Evolutionary conservation across 2,113 vertebrate species (phyloP), one percentile per base, ranked within the genome.

Genomic region (Ictidomys tridecemlineatus): DNA sequence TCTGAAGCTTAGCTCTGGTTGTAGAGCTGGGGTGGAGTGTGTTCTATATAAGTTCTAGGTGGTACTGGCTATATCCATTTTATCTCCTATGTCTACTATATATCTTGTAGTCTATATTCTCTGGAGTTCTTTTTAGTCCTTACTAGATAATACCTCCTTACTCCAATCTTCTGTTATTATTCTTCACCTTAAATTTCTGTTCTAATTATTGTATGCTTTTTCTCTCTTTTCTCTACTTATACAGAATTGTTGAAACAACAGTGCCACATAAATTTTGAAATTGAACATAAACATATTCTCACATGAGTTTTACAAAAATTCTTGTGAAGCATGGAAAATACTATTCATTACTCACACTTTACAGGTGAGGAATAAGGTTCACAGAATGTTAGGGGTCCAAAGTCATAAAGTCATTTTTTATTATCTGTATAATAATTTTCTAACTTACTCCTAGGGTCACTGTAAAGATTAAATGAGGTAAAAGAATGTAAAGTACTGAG

Each of bases 321-420:
- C 51, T 42, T 95, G 9, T 97, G 30, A 58, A 85, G 34, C 10
- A 91, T 61, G 30, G 45, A 18, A 56, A 91, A 2, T 76, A 85
- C 10, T 96, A 82, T 93, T 80, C 96, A 93, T 82, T 88, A 82
- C 4, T 86, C 18, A 84, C 26, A 89, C 74, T 89, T 95, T 83
- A 91, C 14, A 88, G 8, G 48, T 51, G 42, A 95, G 37, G 45
- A 96, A 91, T 65, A 85, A 86, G n/a, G 63, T 39, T 90, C 5
- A 77, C 7, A 89, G n/a, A 70, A 74, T 91, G 20, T 94, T 9
- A 93, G 18, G 77, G 51, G 2, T 85, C 32, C 74, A 78, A 92
- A 94, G n/a, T 74, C 39, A 93, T 79, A 70, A 24, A 96, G 63
- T 90, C 42, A 89, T 73, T 95, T 95, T 96, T 94, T 69, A 77